Evolutionary conservation across 2,888 invertebrate species (phyloP), one percentile per base, ranked within the genome.

Genomic region (Steinernema carpocapsae): DNA sequence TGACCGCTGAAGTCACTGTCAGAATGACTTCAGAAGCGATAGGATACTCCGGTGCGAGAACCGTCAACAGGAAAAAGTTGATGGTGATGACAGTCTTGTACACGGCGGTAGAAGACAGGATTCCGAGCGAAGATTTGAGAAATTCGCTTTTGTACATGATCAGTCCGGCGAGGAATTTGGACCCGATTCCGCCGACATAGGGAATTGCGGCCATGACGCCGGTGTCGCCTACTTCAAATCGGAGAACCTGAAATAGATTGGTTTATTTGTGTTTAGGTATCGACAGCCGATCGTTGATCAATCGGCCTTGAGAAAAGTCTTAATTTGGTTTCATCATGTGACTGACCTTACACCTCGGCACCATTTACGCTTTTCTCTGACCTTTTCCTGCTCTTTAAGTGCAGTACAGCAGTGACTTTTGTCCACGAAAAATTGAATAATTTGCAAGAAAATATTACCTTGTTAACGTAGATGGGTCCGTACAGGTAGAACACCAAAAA

Each of bases 391-490:
- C n/a, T n/a, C n/a, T n/a, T n/a, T n/a, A n/a, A n/a, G n/a, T n/a
- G n/a, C n/a, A n/a, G n/a, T n/a, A n/a, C n/a, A n/a, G n/a, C n/a
- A n/a, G n/a, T n/a, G n/a, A n/a, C n/a, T n/a, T n/a, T n/a, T n/a
- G n/a, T n/a, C n/a, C n/a, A n/a, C n/a, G n/a, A n/a, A n/a, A n/a
- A n/a, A n/a, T n/a, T n/a, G n/a, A n/a, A n/a, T n/a, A n/a, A n/a
- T n/a, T n/a, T n/a, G n/a, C n/a, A n/a, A n/a, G n/a, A n/a, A n/a
- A n/a, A n/a, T n/a, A n/a, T 19, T 37, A 32, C 64, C 64, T 29
- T 64, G 32, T 64, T 29, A 1, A 64, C 7, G 64, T 64, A 64
- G 3, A 64, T 64, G 32, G 64, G 64, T 6, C 64, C 64, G 17
- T 64, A 64, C 7, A 64, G 64, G 32, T 6, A 32, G 64, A 64